Percentiles rank a stretch among this genome's conserved stretches.
Evolutionary conservation across 2,888 invertebrate genomes (phyloP).

Genomic region (Andrena camellia): DNA sequence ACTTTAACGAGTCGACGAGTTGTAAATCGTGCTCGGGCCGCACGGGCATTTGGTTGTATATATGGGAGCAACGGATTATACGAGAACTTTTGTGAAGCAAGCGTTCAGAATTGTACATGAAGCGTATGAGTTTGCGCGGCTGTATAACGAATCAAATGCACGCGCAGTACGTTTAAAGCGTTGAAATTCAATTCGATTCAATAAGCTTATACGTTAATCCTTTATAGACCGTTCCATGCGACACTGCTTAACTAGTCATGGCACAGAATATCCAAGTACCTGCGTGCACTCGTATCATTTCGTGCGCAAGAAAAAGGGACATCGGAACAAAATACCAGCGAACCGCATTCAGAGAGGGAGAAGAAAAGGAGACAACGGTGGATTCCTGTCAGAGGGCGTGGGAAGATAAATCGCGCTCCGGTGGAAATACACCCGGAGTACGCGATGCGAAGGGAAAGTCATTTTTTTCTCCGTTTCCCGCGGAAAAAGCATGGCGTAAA

Average conservation of each 20-base stretch:
- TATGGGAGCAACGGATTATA: neutral
- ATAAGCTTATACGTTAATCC: no score
- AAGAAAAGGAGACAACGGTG: neutral
- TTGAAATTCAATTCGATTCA: no score
- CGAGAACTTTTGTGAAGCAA: neutral
- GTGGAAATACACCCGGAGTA: neutral
- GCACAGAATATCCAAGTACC: neutral
- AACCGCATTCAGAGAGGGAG: neutral
- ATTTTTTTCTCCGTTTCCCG: slow-evolving; percentile 13
- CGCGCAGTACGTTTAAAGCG: no score
- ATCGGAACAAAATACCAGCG: neutral
- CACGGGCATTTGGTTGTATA: neutral
- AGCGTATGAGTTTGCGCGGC: neutral
- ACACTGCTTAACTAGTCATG: neutral
- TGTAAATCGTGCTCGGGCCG: neutral
- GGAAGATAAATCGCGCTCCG: slow-evolving; percentile 13
- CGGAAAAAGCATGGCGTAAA: slow-evolving; percentile 1
- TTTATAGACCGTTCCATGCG: neutral
- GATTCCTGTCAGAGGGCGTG: neutral
- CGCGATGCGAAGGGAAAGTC: neutral
- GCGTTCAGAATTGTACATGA: neutral
- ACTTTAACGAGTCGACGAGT: slow-evolving; percentile 13
- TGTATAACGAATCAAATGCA: neutral
- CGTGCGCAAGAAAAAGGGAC: neutral
- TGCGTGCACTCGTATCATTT: neutral